A percentile compares a stretch with the other conserved stretches of the same genome.
phyloP scores from a whole-genome alignment of 2,888 invertebrate genomes.

The Bibio marci region DNA sequence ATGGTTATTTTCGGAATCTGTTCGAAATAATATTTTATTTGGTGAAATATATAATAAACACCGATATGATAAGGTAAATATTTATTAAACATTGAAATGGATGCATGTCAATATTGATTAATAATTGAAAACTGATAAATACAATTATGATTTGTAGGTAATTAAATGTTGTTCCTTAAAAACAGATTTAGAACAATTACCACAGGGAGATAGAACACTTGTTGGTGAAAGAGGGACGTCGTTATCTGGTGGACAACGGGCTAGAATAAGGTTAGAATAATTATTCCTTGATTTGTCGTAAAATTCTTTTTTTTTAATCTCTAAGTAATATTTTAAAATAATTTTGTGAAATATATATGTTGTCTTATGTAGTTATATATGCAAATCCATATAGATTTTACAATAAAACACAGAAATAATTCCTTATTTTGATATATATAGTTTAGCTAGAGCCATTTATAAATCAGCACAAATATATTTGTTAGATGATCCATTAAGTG shows the following conservation, averaged over 20 bases:
- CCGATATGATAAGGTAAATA: constrained; percentile 43
- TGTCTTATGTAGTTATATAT: too few species aligned
- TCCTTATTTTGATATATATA: constrained; percentile 15
- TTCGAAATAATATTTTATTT: constrained; percentile 60
- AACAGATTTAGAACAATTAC: constrained; percentile 55
- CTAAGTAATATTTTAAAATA: neutral
- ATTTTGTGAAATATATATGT: too few species aligned
- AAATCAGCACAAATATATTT: constrained; percentile 56
- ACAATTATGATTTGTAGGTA: constrained; percentile 22
- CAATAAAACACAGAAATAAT: too few species aligned
- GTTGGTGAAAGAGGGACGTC: constrained; percentile 70
- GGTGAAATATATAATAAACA: constrained; percentile 39
- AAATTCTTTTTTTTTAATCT: neutral
- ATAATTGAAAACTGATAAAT: too few species aligned
- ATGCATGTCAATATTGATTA: too few species aligned
- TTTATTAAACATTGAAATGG: too few species aligned
- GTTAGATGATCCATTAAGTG: constrained; percentile 63
- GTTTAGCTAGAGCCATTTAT: constrained; percentile 56
- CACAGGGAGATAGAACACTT: constrained; percentile 52
- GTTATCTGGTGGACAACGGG: constrained; percentile 61
- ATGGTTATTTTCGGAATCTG: constrained; percentile 45
- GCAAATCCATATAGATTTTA: too few species aligned
- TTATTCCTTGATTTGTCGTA: neutral
- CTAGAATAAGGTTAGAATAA: constrained; percentile 33
- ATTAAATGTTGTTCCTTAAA: constrained; percentile 49